Percentiles rank a stretch among this genome's conserved stretches.
These are phyloP conservation scores for Archips xylosteana DNA, from an alignment of 2,888 invertebrate species.

Conservation along the genomic window DNA sequence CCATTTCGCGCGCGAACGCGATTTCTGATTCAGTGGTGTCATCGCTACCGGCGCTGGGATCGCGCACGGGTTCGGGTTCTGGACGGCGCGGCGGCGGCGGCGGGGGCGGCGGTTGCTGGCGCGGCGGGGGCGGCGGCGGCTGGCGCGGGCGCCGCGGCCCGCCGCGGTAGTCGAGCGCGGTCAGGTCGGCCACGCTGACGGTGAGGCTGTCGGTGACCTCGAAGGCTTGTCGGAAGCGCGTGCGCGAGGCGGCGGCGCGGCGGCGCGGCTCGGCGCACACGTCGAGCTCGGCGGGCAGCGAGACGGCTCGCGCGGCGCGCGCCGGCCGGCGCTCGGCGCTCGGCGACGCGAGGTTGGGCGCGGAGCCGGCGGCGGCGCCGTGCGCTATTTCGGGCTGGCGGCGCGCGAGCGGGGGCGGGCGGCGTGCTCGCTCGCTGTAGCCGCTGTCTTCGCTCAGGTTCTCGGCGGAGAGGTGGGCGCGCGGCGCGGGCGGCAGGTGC, in stretches of 20 bases:
- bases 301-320: slow-evolving; percentile 75
- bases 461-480: slow-evolving; percentile 88
- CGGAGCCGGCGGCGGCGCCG: slow-evolving; percentile 69
- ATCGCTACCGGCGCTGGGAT: slow-evolving; percentile 78
- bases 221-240: slow-evolving; percentile 79
- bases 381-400: slow-evolving; percentile 71
- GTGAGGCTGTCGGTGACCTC: slow-evolving; percentile 81
- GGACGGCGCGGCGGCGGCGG: slow-evolving; percentile 58
- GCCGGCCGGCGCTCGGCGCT: slow-evolving; percentile 68
- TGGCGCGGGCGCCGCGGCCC: slow-evolving; percentile 68
- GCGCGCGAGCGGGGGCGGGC: slow-evolving; percentile 68
- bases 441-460: slow-evolving; percentile 93
- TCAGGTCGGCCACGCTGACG: slow-evolving; percentile 87
- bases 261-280: slow-evolving; percentile 82
- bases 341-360: slow-evolving; percentile 71
- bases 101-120: slow-evolving; percentile 65
- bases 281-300: slow-evolving; percentile 89
- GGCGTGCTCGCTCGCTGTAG: slow-evolving; percentile 87
- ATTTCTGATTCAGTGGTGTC: slow-evolving; percentile 81
- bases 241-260: slow-evolving; percentile 63
- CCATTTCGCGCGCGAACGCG: slow-evolving; percentile 79
- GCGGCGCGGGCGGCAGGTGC: slow-evolving; percentile 62
- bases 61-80: slow-evolving; percentile 64
- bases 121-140: slow-evolving; percentile 73
- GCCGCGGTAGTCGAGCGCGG: slow-evolving; percentile 84